Conservation (phyloP, 2,113 vertebrate species). For the Sylvilagus bachmani region DNA sequence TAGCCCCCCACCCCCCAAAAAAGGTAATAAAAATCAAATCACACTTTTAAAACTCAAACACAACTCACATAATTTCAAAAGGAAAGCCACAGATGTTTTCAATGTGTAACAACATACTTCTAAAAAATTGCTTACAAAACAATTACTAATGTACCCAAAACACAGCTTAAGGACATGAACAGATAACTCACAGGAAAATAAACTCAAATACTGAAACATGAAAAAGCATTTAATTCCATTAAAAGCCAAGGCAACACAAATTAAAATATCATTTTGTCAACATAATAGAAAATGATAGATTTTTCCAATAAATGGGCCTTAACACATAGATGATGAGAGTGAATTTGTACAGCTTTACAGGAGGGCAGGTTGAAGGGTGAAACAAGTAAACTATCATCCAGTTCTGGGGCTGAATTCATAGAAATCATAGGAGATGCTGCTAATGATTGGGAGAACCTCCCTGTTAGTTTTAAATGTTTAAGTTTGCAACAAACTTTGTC, state of each 20-base stretch:
- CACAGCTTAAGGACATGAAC: neutral
- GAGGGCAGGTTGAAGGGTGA: neutral
- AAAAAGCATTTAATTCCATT: conserved; percentile 13
- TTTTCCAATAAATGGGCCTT: neutral
- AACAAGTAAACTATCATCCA: neutral
- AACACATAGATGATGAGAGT: neutral
- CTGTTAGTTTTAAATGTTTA: conserved; percentile 25
- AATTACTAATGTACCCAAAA: neutral
- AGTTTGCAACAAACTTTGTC: conserved; percentile 17
- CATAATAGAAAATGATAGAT: neutral
- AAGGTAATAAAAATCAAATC: neutral
- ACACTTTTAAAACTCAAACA: conserved; percentile 20
- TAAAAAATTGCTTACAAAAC: conserved; percentile 19
- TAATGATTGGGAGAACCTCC: conserved; percentile 39
- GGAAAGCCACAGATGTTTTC: neutral
- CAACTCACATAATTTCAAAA: neutral
- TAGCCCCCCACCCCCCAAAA: no score
- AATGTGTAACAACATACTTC: neutral
- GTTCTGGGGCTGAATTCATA: neutral
- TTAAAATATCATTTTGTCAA: neutral
- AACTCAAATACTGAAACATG: conserved; percentile 20
- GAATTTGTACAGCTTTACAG: neutral
- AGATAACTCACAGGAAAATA: conserved; percentile 43
- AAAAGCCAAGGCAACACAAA: conserved; percentile 16
- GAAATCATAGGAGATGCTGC: neutral